These are phyloP conservation scores for Sesamia nonagrioides DNA, from an alignment of 1,140 invertebrate genomes.

Conservation along the genomic window DNA sequence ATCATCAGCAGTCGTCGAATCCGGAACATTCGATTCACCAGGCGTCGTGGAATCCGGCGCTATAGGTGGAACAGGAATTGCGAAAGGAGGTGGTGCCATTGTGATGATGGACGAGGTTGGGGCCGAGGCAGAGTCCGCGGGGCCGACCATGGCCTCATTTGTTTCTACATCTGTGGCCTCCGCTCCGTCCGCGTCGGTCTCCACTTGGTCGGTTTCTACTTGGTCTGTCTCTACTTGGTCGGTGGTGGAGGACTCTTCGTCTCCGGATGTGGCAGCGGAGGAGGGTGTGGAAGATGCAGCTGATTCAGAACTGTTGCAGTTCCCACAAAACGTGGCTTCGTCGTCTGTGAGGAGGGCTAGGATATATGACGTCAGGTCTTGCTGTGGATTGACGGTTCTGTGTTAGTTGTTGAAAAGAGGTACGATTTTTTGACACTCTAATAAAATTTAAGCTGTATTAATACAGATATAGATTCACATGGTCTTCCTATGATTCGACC, in stretches of 20 bases:
- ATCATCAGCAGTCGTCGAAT: conserved; percentile 22
- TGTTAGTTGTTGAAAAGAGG: neutral
- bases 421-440: neutral
- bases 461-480: too few species aligned
- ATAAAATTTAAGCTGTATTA: neutral
- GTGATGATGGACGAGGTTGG: neutral
- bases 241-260: neutral
- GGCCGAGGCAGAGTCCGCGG: conserved; percentile 1
- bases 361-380: conserved; percentile 78
- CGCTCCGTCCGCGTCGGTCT: conserved; percentile 4
- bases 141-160: neutral
- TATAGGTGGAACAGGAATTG: neutral
- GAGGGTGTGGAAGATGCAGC: neutral
- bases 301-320: conserved; percentile 53
- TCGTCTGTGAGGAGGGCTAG: conserved; percentile 79
- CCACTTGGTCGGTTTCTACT: neutral
- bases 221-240: neutral
- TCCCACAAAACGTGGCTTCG: conserved; percentile 68
- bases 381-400: conserved; percentile 59
- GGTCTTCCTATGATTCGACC: too few species aligned
- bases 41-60: conserved; percentile 1
- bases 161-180: conserved; percentile 10
- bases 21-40: neutral
- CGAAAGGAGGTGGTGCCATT: neutral
- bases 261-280: conserved; percentile 4